These are phyloP conservation scores for Willowsia nigromaculata DNA, from an alignment of 2,888 invertebrate genomes.

Conservation along the genomic window DNA sequence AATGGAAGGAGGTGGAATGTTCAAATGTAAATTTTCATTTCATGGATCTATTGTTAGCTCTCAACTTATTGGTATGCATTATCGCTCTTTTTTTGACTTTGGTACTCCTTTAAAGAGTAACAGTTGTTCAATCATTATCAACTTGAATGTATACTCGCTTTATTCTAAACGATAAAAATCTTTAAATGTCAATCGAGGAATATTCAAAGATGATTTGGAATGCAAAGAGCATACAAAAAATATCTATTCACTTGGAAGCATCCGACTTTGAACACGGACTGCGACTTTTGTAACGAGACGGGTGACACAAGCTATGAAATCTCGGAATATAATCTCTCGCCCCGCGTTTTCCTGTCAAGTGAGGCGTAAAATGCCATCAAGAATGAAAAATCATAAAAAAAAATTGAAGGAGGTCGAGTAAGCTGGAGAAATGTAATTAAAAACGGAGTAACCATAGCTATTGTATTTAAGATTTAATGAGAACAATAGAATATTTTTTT, in stretches of 20 bases:
- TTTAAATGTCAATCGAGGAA: constrained; percentile 19
- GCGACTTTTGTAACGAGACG: background rate
- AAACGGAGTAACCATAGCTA: background rate
- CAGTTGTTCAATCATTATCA: background rate
- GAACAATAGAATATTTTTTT: background rate
- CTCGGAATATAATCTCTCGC: background rate
- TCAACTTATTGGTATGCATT: constrained; percentile 33
- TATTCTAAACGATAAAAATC: constrained; percentile 36
- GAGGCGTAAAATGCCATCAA: background rate
- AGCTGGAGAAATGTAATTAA: constrained; percentile 2
- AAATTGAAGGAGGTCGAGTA: background rate
- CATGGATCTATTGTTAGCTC: background rate
- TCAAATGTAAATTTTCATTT: constrained; percentile 50
- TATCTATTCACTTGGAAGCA: too few species aligned
- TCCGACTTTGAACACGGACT: constrained; percentile 7
- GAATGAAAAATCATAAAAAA: background rate
- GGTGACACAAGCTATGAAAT: background rate
- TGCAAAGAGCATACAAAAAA: constrained; percentile 32
- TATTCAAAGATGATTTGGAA: background rate
- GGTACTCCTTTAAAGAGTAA: background rate
- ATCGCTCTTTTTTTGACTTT: background rate
- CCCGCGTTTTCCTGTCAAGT: background rate
- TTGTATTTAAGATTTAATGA: background rate
- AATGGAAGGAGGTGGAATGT: constrained; percentile 22
- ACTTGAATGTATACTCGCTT: background rate